Evolutionary conservation across 2,113 vertebrate genomes (phyloP).

Genomic region (Halichoerus grypus): DNA sequence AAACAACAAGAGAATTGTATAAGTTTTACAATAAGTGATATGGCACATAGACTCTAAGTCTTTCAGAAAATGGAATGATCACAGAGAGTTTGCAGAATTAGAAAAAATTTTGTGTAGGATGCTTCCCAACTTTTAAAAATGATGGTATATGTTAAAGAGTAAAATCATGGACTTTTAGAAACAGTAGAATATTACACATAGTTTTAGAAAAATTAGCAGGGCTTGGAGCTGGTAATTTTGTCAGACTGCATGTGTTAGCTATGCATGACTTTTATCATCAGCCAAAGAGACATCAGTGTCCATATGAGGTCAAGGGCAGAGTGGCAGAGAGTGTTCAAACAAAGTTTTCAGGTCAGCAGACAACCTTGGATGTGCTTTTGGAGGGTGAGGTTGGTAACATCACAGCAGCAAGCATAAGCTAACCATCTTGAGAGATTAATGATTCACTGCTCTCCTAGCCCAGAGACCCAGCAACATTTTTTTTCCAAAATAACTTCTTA

Average conservation of each 20-base stretch:
- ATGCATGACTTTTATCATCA: conserved; percentile 82
- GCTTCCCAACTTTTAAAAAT: not conserved
- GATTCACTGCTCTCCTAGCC: not conserved
- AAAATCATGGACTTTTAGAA: conserved; percentile 73
- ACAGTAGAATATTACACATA: conserved; percentile 58
- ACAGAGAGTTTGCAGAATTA: not conserved
- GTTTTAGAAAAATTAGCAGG: conserved; percentile 67
- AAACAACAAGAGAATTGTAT: not conserved
- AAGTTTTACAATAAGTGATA: not conserved
- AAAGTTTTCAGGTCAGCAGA: conserved; percentile 70
- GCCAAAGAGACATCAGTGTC: conserved; percentile 81
- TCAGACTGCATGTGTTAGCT: conserved; percentile 68
- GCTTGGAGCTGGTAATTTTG: conserved; percentile 79
- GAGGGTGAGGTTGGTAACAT: conserved; percentile 30
- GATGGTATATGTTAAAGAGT: not conserved
- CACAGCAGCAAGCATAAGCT: conserved; percentile 51
- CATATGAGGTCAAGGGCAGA: conserved; percentile 78
- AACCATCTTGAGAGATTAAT: conserved; percentile 65
- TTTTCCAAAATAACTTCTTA: conserved; percentile 15
- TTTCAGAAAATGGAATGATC: conserved; percentile 12
- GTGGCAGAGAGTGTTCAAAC: conserved; percentile 78
- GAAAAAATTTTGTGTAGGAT: not conserved
- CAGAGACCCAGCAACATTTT: not conserved
- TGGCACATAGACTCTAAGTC: not conserved
- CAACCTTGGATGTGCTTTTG: conserved; percentile 55